These are phyloP conservation scores for Actinopyga echinites DNA, from an alignment of 53 echinoderm and acorn worm genomes.

Conservation along the genomic window DNA sequence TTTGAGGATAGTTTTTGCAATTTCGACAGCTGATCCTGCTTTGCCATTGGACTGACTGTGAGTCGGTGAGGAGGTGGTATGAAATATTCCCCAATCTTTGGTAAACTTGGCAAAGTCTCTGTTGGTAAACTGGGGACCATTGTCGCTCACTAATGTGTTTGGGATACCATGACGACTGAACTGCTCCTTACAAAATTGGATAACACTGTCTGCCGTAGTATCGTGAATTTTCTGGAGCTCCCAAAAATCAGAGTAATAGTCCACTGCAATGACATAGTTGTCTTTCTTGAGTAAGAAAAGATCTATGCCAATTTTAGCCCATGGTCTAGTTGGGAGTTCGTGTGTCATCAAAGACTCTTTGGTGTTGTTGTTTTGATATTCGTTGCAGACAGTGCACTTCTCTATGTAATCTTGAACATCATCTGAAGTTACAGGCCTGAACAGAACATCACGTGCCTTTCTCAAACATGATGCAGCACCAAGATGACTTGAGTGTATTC, in stretches of 20 bases:
- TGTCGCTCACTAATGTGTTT: conserved; percentile 37
- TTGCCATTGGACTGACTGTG: too few species aligned
- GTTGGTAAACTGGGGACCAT: too few species aligned
- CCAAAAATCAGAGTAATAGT: conserved; percentile 62
- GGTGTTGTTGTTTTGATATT: not conserved
- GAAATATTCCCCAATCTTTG: too few species aligned
- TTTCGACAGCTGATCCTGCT: not conserved
- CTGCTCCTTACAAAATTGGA: not conserved
- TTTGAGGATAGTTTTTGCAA: too few species aligned
- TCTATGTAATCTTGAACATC: not conserved
- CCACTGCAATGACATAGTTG: too few species aligned
- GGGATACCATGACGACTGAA: conserved; percentile 11
- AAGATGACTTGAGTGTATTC: not conserved
- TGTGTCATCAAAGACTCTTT: not conserved
- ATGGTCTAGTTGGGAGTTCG: not conserved
- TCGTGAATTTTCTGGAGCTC: conserved; percentile 49
- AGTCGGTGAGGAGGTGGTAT: too few species aligned
- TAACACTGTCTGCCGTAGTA: conserved; percentile 42
- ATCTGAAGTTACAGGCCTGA: not conserved
- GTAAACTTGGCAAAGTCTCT: too few species aligned
- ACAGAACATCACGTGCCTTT: too few species aligned
- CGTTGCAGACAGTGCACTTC: too few species aligned
- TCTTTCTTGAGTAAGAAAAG: too few species aligned
- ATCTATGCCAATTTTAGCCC: not conserved
- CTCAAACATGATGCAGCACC: not conserved